Evolutionary conservation across 1,140 invertebrate genomes (phyloP), one percentile per base, ranked within the genome.

Genomic region (Cardiocondyla obscurior): DNA sequence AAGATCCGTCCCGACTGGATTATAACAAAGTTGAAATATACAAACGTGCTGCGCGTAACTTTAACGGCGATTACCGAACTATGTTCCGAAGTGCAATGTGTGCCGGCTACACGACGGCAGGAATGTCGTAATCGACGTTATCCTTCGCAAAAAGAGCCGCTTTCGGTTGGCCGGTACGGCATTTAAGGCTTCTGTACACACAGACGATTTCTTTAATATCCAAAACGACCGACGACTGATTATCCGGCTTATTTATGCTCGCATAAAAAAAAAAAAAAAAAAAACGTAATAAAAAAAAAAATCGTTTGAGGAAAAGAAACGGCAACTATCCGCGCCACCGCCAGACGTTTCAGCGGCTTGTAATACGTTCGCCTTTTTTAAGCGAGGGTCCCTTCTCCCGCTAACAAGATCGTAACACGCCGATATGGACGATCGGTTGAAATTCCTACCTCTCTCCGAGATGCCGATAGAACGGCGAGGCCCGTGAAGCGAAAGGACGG

Each of bases 111-210:
- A 19, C 44, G 28, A 28, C 33, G 42, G 70, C 51, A 67, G 58
- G 79, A 79, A 77, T 72, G 73, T 77, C 81, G 81, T 70, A 84
- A 83, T 76, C 82, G 64, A 39, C 28, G 14, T 72, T 65, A 22
- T 49, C 58, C 28, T 51, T 39, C 19, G 25, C 8, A 55, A 79
- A 79, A 79, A 62, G 46, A 7, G n/a, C 36, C 67, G 58, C 36
- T 51, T 28, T n/a, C 12, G 22, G 39, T 81, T 72, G 65, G 60
- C 16, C 36, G 51, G 22, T 10, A 14, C 5, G 46, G 1, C 65
- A 64, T 85, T n/a, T 85, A 73, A 65, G 55, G 39, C 51, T 49
- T 16, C 46, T 81, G 83, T 81, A 82, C 33, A 70, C 67, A 44
- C 85, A 49, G 33, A 60, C n/a, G 72, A 10, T 42, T 46, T 60